Evolutionary conservation across 2,888 invertebrate species (phyloP).

Genomic region (Arge pagana): DNA sequence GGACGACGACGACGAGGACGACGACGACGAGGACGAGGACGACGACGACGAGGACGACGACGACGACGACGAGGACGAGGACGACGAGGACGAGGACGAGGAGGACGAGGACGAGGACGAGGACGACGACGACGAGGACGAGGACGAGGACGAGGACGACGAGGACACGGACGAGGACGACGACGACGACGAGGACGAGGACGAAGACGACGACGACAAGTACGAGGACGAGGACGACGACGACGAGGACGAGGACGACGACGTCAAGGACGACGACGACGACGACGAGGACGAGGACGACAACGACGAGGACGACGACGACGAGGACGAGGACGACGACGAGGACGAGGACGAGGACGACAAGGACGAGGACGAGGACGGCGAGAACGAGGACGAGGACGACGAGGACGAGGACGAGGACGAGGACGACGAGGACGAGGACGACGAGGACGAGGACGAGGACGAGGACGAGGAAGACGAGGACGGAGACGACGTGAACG

Average conservation of each 20-base stretch:
- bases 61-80: neutral
- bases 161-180: too few species aligned
- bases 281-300: neutral
- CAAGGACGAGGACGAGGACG: too few species aligned
- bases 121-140: neutral
- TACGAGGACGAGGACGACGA: slow-evolving; percentile 6
- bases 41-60: neutral
- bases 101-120: neutral
- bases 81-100: too few species aligned
- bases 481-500: too few species aligned
- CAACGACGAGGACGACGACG: too few species aligned
- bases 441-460: neutral
- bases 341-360: too few species aligned
- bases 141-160: neutral
- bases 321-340: too few species aligned
- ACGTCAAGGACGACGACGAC: neutral
- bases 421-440: neutral
- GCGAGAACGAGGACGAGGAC: too few species aligned
- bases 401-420: neutral
- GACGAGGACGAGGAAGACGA: too few species aligned
- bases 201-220: too few species aligned
- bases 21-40: neutral
- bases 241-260: too few species aligned
- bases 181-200: too few species aligned
- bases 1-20: neutral